Evolutionary conservation across 2,113 vertebrate species (phyloP), one percentile per base, ranked within the genome.

Genomic region (Ctenodactylus gundi): DNA sequence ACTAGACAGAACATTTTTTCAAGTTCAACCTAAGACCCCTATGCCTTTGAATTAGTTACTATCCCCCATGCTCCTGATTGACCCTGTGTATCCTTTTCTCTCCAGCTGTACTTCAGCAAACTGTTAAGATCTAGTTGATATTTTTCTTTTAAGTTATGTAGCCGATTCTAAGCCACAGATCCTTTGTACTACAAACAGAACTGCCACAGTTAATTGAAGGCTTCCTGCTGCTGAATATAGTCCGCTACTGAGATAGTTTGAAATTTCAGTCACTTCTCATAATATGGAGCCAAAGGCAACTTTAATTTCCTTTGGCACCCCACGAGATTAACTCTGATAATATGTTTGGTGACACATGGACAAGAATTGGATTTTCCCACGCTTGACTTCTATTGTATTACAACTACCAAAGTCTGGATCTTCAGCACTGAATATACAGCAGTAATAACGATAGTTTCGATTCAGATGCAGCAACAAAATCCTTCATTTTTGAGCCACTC

Each of bases 101-200:
- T 97, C 68, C 90, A 67, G 91, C 31, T 94, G 65, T 82, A 96
- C 91, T 72, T 90, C 64, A 78, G 77, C 90, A 85, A 91, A 93
- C 68, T 77, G 96, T 85, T 96, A 97, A 97, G 93, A 97, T 97
- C 93, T 89, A 95, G 95, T 97, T 95, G 97, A 93, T 88, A 97
- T 85, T 88, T 95, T 97, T 36, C 92, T 93, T 97, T 98, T 94
- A 97, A 97, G 97, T 95, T 97, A 96, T 96, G 93, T 94, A 97
- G 97, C 95, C 95, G 96, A 84, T 85, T 96, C 97, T 93, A 85
- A 97, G 87, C 88, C 83, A 94, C 20, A 95, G 97, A 97, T 94
- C 94, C 90, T 98, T 98, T 98, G 97, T 98, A 98, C 98, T 97
- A 97, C 96, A 98, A 98, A 98, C 97, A 98, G 97, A 98, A 98